Evolutionary conservation across 2,888 invertebrate species (phyloP).

Genomic region (Phasia obesa): DNA sequence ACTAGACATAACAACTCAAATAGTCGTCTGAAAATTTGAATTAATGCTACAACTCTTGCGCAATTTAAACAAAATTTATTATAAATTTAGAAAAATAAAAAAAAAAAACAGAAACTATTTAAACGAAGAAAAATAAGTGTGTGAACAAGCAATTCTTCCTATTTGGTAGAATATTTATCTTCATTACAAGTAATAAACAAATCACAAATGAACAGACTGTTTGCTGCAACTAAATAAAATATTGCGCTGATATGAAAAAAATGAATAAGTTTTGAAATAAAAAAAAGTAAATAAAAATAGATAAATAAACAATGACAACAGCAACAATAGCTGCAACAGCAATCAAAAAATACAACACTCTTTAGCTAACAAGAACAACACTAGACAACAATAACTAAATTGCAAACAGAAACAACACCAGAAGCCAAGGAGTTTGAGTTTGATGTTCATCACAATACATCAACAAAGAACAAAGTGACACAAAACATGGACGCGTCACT

Average conservation of each 20-base stretch:
- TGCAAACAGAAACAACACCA: slow-evolving; percentile 54
- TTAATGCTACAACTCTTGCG: slow-evolving; percentile 33
- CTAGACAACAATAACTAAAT: slow-evolving; percentile 64
- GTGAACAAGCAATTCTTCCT: slow-evolving; percentile 61
- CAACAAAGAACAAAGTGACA: slow-evolving; percentile 79
- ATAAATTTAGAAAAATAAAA: slow-evolving; percentile 4
- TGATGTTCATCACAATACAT: slow-evolving; percentile 81
- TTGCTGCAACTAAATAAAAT: slow-evolving; percentile 38
- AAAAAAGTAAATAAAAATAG: slow-evolving; percentile 10
- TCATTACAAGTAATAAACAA: slow-evolving; percentile 70
- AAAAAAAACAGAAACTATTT: background rate
- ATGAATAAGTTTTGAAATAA: slow-evolving; percentile 16
- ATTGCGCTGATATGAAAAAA: slow-evolving; percentile 46
- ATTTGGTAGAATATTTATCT: slow-evolving; percentile 68
- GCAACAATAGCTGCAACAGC: slow-evolving; percentile 7
- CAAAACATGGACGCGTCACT: slow-evolving; percentile 82
- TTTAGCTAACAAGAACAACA: slow-evolving; percentile 37
- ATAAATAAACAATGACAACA: slow-evolving; percentile 29
- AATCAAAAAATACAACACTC: slow-evolving; percentile 47
- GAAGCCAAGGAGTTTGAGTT: slow-evolving; percentile 54
- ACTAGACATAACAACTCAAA: slow-evolving; percentile 33
- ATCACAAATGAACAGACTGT: slow-evolving; percentile 63
- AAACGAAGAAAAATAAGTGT: slow-evolving; percentile 38
- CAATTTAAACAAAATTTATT: slow-evolving; percentile 41
- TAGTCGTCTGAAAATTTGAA: slow-evolving; percentile 23